phyloP scores from a whole-genome alignment of 2,888 invertebrate species.

The Syrista parreyssii region DNA sequence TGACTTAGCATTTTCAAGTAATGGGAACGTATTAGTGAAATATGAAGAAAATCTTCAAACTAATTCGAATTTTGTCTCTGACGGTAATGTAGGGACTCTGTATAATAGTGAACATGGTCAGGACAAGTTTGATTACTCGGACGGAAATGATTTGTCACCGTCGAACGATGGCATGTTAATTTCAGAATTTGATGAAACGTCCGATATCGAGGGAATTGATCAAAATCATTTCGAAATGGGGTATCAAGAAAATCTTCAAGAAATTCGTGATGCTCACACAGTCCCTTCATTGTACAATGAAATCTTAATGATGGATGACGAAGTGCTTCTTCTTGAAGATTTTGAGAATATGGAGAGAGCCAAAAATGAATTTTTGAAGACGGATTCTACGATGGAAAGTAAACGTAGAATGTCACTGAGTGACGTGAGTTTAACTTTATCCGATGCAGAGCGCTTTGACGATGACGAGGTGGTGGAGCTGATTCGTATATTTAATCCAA shows the following conservation, averaged over 20 bases:
- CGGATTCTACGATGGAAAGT: background rate
- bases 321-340: background rate
- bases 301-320: background rate
- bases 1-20: background rate
- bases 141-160: background rate
- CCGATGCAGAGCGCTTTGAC: background rate
- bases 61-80: background rate
- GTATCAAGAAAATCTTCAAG: background rate
- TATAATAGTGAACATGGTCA: background rate
- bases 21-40: background rate
- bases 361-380: background rate
- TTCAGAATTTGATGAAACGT: background rate
- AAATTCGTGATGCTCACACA: background rate
- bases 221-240: background rate
- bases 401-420: background rate
- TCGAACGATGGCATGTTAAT: background rate
- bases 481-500: constrained; percentile 24
- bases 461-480: constrained; percentile 20
- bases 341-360: background rate
- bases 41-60: background rate
- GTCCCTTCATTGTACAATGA: background rate
- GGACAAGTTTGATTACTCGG: background rate
- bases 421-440: background rate
- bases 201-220: background rate
- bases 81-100: background rate